phyloP scores from a whole-genome alignment of 2,888 invertebrate species.

The Rhopalosiphum nymphaeae region DNA sequence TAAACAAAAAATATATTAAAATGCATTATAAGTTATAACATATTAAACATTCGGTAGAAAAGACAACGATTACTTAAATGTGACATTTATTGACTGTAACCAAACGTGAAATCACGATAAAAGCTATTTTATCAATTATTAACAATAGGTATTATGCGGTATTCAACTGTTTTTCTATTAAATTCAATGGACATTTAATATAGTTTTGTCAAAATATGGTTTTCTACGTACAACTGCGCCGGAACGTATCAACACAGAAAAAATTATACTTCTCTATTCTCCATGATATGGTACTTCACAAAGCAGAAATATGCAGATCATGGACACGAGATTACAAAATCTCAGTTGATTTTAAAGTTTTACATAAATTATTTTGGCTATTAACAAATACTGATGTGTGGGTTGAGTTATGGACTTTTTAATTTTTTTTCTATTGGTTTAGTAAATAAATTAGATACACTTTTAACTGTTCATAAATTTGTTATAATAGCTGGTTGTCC shows the following conservation, averaged over 20 bases:
- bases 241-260: background rate
- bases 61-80: background rate
- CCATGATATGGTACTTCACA: background rate
- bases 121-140: background rate
- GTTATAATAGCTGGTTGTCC: background rate
- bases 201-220: background rate
- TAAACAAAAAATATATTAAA: background rate
- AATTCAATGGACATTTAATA: background rate
- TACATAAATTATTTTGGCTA: background rate
- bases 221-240: background rate
- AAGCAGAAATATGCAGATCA: background rate
- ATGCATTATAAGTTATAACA: background rate
- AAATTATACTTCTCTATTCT: background rate
- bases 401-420: background rate
- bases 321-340: background rate
- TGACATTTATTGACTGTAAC: background rate
- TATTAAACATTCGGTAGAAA: background rate
- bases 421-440: background rate
- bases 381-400: too few relatives aligned
- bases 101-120: background rate
- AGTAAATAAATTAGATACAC: background rate
- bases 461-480: background rate
- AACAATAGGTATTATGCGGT: background rate
- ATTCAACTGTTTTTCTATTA: background rate
- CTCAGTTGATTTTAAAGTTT: background rate